Evolutionary conservation across 2,797 vertebrate species (phyloP).

Genomic region (Mionectes olivaceus): DNA sequence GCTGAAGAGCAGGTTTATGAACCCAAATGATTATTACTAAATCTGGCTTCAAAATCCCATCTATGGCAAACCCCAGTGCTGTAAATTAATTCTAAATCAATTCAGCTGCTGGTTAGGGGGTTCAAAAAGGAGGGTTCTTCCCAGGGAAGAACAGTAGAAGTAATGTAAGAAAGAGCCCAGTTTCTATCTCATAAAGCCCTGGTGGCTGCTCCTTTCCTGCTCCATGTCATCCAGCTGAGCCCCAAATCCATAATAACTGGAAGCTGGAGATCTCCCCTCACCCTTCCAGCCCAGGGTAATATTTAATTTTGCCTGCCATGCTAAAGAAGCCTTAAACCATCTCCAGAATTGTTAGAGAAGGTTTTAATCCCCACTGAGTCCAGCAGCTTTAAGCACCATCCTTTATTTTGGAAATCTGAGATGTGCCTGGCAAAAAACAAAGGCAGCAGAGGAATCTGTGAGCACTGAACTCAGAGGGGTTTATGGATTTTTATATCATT

Average conservation of each 20-base stretch:
- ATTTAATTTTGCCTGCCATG: neutral
- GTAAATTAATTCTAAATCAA: neutral
- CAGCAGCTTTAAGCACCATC: neutral
- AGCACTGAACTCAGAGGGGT: neutral
- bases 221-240: neutral
- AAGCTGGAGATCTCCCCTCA: neutral
- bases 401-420: neutral
- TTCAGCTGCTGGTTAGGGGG: neutral
- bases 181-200: neutral
- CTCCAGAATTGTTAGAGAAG: neutral
- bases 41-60: neutral
- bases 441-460: neutral
- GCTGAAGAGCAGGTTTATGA: neutral
- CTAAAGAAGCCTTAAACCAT: neutral
- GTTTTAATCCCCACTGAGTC: neutral
- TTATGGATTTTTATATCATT: neutral
- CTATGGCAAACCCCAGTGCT: neutral
- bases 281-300: neutral
- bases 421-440: neutral
- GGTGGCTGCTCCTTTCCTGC: neutral
- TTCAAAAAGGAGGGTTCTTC: neutral
- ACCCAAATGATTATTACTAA: fast-evolving
- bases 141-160: neutral
- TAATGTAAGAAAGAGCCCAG: neutral
- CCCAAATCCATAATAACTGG: neutral